Evolutionary conservation across 2,888 invertebrate genomes (phyloP).

Genomic region (Apamea sordens): DNA sequence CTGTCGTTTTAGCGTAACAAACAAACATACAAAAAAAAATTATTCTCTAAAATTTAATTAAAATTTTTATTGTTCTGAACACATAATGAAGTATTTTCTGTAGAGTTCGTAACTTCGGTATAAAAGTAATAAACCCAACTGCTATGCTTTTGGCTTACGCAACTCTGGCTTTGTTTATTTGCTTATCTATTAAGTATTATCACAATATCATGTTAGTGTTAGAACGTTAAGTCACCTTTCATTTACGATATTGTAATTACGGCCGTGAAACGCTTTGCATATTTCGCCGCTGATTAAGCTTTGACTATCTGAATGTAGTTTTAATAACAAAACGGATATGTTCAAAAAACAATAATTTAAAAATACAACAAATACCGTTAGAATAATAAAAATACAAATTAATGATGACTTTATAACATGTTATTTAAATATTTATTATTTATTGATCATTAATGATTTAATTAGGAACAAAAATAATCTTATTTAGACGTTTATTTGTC

Average conservation of each 20-base stretch:
- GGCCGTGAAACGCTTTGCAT: constrained; percentile 50
- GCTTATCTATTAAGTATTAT: background rate
- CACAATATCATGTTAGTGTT: constrained; percentile 15
- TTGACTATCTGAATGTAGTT: background rate
- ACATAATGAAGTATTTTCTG: background rate
- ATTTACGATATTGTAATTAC: constrained; percentile 37
- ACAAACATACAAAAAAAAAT: too few relatives aligned
- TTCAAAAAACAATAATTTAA: background rate
- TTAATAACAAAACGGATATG: background rate
- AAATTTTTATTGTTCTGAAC: background rate
- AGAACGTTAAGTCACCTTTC: constrained; percentile 28
- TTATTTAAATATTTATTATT: constrained; percentile 3
- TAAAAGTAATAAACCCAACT: background rate
- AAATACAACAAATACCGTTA: background rate
- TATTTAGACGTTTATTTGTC: background rate
- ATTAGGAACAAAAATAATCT: background rate
- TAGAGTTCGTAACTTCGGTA: background rate
- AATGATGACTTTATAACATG: background rate
- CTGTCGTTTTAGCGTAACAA: too few relatives aligned
- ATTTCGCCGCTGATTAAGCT: constrained; percentile 28
- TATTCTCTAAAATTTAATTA: too few relatives aligned
- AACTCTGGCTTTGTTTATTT: too few relatives aligned
- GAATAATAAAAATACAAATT: background rate
- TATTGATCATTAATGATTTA: background rate
- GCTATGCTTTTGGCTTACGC: too few relatives aligned